phyloP scores from a whole-genome alignment of 2,888 invertebrate species.

The Poecilobothrus nobilitatus region DNA sequence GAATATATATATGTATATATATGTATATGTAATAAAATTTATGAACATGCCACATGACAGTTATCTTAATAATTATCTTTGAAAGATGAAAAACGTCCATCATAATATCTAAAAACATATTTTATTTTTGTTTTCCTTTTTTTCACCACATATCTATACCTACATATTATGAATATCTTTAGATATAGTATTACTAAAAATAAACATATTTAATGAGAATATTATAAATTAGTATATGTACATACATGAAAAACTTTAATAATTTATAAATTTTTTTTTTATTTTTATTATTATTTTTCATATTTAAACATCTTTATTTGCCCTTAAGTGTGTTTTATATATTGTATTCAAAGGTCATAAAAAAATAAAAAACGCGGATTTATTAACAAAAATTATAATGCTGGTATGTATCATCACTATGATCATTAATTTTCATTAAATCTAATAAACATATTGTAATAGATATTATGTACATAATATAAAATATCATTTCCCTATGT shows the following conservation, averaged over 20 bases:
- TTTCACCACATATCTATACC: background rate
- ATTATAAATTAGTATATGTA: background rate
- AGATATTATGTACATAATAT: too few relatives aligned
- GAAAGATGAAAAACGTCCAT: background rate
- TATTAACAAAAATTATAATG: background rate
- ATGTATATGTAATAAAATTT: background rate
- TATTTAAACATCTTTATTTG: background rate
- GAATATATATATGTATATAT: too few relatives aligned
- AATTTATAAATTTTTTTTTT: background rate
- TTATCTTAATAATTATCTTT: background rate
- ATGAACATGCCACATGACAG: conserved; percentile 3
- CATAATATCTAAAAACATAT: background rate
- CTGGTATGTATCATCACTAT: background rate
- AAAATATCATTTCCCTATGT: too few relatives aligned
- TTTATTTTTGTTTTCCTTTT: background rate
- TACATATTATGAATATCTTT: background rate
- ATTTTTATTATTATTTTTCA: background rate
- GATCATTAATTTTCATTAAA: conserved; percentile 1
- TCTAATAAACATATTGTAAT: background rate
- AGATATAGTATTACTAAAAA: background rate
- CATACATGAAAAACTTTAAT: background rate
- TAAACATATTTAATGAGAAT: background rate
- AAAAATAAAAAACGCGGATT: background rate
- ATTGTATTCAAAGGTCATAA: background rate
- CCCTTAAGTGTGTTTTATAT: background rate